Base-by-base conservation (phyloP, 2,888 invertebrate species). In the Selenia dentaria region DNA sequence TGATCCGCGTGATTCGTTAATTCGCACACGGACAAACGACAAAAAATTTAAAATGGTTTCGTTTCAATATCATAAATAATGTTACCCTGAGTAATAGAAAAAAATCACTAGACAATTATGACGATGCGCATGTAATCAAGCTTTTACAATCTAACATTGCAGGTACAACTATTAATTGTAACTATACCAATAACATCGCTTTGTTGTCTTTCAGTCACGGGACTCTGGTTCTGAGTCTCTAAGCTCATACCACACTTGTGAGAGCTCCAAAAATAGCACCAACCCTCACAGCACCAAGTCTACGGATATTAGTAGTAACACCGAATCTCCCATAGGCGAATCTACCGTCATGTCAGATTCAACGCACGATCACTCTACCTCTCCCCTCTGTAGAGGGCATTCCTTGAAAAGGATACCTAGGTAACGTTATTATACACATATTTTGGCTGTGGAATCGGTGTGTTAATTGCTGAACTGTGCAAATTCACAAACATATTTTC, bases 331-430 rank as follows among this genome's bases (percentile, higher is more conserved):
- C 3, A 54, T 83, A 20, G 83, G 77, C 9, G 92, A 92, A 55
- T 91, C 92, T 14, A 84, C 92, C 29, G 59, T 74, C 2, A 54
- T 79, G 8, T 76, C 78, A 12, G 89, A 92, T 58, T 81, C 90
- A 1, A 91, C 92, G 46, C 88, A 89, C 54, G 91, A 92, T 59
- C 87, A 92, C 36, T 92, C 92, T 2, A 91, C 91, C 52, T 93
- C 86, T 57, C 93, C 86, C 63, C 76, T 91, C 2, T 92, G 92
- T 62, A 91, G 93, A 75, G 82, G 87, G 12, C 84, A 87, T 39
- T 82, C 90, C 13, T 67, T 90, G 36, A 90, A 89, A 52, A 80
- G 88, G 56, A 88, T 90, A 74, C 90, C 90, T 88, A 73, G 22
- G 22, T 22, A 22, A 22, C 22, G 8, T 22, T 22, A 8, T 8